Evolutionary conservation across 2,888 invertebrate species (phyloP).

Genomic region (Andrena minutula): DNA sequence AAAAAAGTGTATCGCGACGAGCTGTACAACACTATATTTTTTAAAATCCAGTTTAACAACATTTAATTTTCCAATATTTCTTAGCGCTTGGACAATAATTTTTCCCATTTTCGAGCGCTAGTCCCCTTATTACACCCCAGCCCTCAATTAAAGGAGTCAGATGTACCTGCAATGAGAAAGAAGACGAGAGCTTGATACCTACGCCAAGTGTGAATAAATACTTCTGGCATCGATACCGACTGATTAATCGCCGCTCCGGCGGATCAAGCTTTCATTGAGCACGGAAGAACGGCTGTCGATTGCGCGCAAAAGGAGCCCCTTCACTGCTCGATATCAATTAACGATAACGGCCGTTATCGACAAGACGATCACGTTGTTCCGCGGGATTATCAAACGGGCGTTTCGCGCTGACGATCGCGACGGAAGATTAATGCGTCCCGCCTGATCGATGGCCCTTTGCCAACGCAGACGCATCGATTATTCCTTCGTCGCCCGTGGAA

Average conservation of each 20-base stretch:
- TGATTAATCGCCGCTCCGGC: neutral
- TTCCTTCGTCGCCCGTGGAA: neutral
- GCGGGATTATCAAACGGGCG: neutral
- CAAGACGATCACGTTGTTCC: neutral
- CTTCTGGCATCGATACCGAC: neutral
- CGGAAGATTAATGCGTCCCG: conserved; percentile 16
- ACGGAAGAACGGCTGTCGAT: neutral
- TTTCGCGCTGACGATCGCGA: neutral
- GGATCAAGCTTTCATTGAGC: neutral
- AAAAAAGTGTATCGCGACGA: no score
- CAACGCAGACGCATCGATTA: neutral
- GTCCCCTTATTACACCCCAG: no score
- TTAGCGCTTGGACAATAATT: no score
- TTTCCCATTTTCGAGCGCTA: no score
- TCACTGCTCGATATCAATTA: conserved; percentile 6
- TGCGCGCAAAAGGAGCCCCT: neutral
- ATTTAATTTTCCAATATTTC: no score
- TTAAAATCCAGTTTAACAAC: no score
- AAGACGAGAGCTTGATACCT: no score
- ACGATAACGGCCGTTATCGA: conserved; percentile 1
- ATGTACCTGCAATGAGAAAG: no score
- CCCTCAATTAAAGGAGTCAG: no score
- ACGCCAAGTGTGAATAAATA: neutral
- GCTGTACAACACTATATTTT: no score
- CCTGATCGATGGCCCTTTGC: conserved; percentile 9